These are phyloP conservation scores for Drosophila bunnanda DNA, from an alignment of 2,888 invertebrate species.

Conservation along the genomic window DNA sequence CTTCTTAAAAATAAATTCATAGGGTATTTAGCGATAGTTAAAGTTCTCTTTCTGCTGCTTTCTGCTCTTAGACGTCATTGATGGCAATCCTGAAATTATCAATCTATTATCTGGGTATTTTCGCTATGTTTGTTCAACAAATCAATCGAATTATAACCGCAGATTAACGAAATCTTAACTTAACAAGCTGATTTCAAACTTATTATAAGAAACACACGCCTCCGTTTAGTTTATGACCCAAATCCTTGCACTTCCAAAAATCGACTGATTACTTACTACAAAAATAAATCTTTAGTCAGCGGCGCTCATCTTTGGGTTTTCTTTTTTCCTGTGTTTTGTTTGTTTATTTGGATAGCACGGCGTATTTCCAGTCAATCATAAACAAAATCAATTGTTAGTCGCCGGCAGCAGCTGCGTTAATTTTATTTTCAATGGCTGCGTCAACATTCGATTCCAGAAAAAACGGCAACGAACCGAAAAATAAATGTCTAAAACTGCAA, in stretches of 20 bases:
- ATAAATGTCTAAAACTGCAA: conserved; percentile 27
- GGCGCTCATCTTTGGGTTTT: neutral
- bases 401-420: conserved; percentile 38
- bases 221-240: conserved; percentile 1
- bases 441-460: conserved; percentile 38
- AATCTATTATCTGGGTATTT: conserved; percentile 18
- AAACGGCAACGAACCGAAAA: conserved; percentile 22
- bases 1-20: neutral
- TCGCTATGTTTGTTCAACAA: conserved; percentile 31
- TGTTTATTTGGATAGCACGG: conserved; percentile 22
- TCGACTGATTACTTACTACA: neutral
- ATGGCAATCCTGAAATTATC: conserved; percentile 12
- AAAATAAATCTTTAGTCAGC: conserved; percentile 24
- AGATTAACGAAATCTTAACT: conserved; percentile 15
- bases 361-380: conserved; percentile 34
- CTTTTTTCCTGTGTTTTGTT: no score
- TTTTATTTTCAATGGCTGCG: conserved; percentile 42
- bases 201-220: neutral
- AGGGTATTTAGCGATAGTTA: neutral
- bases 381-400: conserved; percentile 34
- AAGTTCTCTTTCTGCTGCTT: neutral
- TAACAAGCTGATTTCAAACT: neutral
- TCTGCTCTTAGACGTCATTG: conserved; percentile 25
- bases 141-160: conserved; percentile 15
- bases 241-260: conserved; percentile 7